Base-by-base conservation (phyloP, 1,140 invertebrate species). In the Plutomurus gul region DNA sequence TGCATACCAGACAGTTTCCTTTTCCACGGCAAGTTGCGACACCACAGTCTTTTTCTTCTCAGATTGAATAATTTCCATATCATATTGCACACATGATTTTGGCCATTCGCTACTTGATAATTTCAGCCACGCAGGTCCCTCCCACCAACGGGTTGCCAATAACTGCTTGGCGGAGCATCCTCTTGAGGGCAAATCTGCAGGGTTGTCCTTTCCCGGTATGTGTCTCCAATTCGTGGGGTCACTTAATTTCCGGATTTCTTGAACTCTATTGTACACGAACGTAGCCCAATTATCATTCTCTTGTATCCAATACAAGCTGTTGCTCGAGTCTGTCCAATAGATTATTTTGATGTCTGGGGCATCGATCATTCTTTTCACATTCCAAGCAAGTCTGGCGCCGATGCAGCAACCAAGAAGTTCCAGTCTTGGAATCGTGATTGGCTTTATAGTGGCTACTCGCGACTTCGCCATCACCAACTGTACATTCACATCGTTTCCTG, bases 381-480 rank as follows among this genome's bases (percentile, higher is more conserved):
- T 22, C 77, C 82, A 7, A 20, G 80, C 80, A 13, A 86, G 77
- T 75, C 86, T 70, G n/a, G 83, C 82, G 13, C 81, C 85, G 8
- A 87, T 84, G 7, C 83, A 74, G 4, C 85, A 84, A 22, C 85
- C 85, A 71, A 87, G 78, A 7, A 87, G 78, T 80, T 86, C 85
- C 3, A 87, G 76, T 60, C 84, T 80, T 5, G 84, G 85, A 25
- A 86, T 84, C 2, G 84, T 85, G 10, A n/a, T n/a, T 13, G 84
- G 46, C 72, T 85, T 85, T 33, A 81, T 37, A n/a, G 85, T 85
- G 8, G 85, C 82, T 1, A 87, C 79, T 77, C 85, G 47, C 16
- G 83, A 47, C 79, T 86, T 86, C 6, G 84, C 82, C 18, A 83
- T 65, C 27, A 86, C 5, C 30, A 87, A 60, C n/a, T n/a, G 40